These are phyloP conservation scores for Prionailurus bengalensis DNA, from an alignment of 2,113 vertebrate species.

Conservation along the genomic window DNA sequence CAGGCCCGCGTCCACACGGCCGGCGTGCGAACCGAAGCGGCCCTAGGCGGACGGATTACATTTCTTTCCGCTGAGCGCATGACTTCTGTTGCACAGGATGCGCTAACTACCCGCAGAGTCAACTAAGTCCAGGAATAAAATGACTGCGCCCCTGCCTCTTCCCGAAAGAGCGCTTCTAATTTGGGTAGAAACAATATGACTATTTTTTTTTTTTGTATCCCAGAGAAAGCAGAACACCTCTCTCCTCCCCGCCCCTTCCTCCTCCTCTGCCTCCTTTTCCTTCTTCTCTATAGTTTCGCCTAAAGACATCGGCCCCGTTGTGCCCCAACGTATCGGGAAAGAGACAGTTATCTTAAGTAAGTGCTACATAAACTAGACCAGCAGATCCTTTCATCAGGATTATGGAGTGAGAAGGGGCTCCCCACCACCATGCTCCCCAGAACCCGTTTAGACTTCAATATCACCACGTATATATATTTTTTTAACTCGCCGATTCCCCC, in stretches of 20 bases:
- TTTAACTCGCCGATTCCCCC: neutral
- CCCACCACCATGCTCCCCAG: accelerated
- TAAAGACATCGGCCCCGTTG: neutral
- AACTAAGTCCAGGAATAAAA: constrained; percentile 49
- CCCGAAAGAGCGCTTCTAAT: constrained; percentile 53
- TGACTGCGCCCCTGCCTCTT: constrained; percentile 59
- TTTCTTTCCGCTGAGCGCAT: constrained; percentile 59
- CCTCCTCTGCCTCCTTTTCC: neutral
- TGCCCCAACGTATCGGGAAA: accelerated
- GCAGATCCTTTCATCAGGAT: neutral
- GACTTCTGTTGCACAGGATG: constrained; percentile 59
- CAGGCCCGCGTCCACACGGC: accelerated
- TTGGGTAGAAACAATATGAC: constrained; percentile 13
- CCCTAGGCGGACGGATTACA: constrained; percentile 38
- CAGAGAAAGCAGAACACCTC: constrained; percentile 35
- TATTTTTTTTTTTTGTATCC: constrained; percentile 65
- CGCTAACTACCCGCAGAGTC: constrained; percentile 69
- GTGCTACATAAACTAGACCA: neutral
- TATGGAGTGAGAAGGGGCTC: too few species aligned
- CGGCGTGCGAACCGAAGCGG: neutral
- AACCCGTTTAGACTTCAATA: neutral
- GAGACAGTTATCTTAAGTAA: neutral
- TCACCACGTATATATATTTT: neutral
- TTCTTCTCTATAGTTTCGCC: neutral
- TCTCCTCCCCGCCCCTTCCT: neutral